phyloP scores from a whole-genome alignment of 2,113 vertebrate genomes.

The Todiramphus saurophagus region DNA sequence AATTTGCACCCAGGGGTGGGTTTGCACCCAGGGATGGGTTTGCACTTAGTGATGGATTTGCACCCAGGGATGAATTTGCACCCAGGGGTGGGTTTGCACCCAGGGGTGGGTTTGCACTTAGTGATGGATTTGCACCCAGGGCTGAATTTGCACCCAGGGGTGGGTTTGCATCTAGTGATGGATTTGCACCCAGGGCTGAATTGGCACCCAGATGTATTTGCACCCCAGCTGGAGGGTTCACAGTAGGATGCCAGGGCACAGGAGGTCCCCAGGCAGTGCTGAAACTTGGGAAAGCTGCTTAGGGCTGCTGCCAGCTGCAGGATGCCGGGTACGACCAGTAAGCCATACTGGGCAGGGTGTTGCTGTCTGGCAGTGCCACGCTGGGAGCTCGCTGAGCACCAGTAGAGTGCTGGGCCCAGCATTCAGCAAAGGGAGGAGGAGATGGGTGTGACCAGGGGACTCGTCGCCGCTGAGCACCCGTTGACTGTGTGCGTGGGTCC shows the following conservation, averaged over 20 bases:
- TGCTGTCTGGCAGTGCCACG: background rate
- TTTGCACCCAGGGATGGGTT: background rate
- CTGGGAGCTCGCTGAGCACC: background rate
- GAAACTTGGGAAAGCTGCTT: background rate
- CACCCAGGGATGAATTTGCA: background rate
- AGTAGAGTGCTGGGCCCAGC: rapidly evolving
- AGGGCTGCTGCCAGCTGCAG: background rate
- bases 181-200: background rate
- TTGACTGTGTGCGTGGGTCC: rapidly evolving
- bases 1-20: no score
- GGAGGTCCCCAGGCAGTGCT: background rate
- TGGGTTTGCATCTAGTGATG: background rate
- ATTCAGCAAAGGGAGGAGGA: background rate
- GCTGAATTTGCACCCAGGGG: no score
- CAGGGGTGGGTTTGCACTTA: background rate
- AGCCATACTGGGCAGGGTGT: background rate
- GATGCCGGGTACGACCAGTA: background rate
- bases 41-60: background rate
- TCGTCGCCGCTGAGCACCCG: background rate
- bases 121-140: background rate
- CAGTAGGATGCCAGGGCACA: background rate
- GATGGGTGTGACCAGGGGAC: rapidly evolving
- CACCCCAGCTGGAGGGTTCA: background rate
- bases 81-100: no score
- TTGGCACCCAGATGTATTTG: background rate